phyloP scores from a whole-genome alignment of 2,113 vertebrate species.

The Heterotilapia buettikoferi region DNA sequence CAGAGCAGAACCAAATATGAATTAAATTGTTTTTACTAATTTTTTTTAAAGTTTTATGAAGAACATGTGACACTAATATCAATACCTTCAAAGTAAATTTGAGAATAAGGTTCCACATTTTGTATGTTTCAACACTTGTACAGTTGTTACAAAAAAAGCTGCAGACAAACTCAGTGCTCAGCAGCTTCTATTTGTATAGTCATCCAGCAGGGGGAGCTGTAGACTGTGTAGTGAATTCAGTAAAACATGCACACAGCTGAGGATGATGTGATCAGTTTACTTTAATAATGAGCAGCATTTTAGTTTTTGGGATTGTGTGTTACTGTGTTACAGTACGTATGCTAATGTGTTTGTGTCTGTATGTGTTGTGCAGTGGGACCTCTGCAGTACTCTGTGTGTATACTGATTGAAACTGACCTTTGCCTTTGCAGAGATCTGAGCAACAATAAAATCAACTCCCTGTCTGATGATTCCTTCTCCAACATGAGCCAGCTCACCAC shows the following conservation, averaged over 20 bases:
- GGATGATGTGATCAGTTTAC: background rate
- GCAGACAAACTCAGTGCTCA: background rate
- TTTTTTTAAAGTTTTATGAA: background rate
- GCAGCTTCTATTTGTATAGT: background rate
- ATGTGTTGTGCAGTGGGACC: background rate
- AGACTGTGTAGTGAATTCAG: background rate
- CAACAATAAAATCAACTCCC: slow-evolving; percentile 94
- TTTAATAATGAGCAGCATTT: background rate
- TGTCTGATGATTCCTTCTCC: slow-evolving; percentile 90
- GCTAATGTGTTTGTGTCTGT: background rate
- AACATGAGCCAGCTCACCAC: slow-evolving; percentile 99
- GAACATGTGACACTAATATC: background rate
- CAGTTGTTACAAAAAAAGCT: background rate
- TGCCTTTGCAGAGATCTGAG: slow-evolving; percentile 85
- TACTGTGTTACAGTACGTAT: fast-evolving
- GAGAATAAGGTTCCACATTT: background rate
- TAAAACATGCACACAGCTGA: background rate
- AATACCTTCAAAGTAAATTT: background rate
- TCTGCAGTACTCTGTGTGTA: background rate
- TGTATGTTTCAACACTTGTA: background rate
- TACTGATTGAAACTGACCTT: background rate
- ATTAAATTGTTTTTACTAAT: background rate
- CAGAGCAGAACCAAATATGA: background rate
- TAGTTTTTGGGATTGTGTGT: background rate
- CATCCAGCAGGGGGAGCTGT: slow-evolving; percentile 47